Percentiles rank a stretch among this genome's conserved stretches.
Evolutionary conservation across 2,888 invertebrate genomes (phyloP).

Genomic region (Teleogryllus oceanicus): DNA sequence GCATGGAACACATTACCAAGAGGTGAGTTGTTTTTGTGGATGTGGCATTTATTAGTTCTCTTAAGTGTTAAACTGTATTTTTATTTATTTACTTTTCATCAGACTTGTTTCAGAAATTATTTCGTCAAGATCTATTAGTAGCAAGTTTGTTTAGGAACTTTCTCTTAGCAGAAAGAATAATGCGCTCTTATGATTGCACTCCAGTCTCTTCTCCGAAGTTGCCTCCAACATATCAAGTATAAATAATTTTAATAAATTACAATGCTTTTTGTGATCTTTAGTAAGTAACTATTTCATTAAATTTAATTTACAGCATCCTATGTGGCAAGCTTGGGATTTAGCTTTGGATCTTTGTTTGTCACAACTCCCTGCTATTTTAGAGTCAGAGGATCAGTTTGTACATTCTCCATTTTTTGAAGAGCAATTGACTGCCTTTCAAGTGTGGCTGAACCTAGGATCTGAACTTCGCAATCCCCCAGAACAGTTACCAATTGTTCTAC

Average conservation of each 20-base stretch:
- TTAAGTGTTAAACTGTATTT: neutral
- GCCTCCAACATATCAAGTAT: slow-evolving; percentile 80
- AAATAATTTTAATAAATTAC: neutral
- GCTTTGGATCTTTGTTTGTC: slow-evolving; percentile 90
- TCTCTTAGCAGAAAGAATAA: slow-evolving; percentile 90
- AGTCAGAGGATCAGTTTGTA: slow-evolving; percentile 58
- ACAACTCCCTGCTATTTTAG: slow-evolving; percentile 77
- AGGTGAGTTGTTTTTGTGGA: slow-evolving; percentile 49
- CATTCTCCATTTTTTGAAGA: slow-evolving; percentile 95
- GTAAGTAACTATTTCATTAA: neutral
- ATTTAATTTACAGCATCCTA: slow-evolving; percentile 63
- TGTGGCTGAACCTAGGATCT: slow-evolving; percentile 82
- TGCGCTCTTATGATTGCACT: slow-evolving; percentile 93
- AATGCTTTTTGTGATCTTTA: neutral
- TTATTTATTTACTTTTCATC: slow-evolving; percentile 34
- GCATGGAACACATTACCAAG: slow-evolving; percentile 96
- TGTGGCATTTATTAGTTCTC: neutral
- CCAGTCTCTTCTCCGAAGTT: slow-evolving; percentile 91
- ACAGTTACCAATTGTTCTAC: slow-evolving; percentile 94
- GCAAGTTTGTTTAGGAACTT: slow-evolving; percentile 97
- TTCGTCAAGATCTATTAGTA: slow-evolving; percentile 96
- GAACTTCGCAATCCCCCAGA: slow-evolving; percentile 82
- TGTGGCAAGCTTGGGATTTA: slow-evolving; percentile 98
- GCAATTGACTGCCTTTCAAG: slow-evolving; percentile 95
- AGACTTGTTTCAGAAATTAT: slow-evolving; percentile 93